These are phyloP conservation scores for Colaptes auratus DNA, from an alignment of 2,113 vertebrate species.

Conservation along the genomic window DNA sequence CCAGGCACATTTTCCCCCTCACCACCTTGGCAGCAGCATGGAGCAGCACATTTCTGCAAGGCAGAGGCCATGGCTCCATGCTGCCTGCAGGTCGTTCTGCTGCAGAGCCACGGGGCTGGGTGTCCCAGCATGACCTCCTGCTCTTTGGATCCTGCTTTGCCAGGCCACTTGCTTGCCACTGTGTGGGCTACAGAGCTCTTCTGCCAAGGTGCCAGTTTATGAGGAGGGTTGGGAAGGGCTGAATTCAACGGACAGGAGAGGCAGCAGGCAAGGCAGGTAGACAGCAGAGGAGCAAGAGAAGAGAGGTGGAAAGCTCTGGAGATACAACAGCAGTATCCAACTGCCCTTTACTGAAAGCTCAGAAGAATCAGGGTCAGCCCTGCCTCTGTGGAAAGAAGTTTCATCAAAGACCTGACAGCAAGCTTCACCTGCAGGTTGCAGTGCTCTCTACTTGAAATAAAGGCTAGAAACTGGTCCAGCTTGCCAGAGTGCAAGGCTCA, in stretches of 20 bases:
- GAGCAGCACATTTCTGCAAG: rapidly evolving
- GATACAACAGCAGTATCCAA: not conserved
- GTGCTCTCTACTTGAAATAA: not conserved
- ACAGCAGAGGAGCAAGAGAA: not conserved
- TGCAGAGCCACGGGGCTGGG: rapidly evolving
- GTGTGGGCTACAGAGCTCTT: not conserved
- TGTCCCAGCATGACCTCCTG: not conserved
- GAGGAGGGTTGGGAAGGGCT: not conserved
- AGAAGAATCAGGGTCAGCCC: not conserved
- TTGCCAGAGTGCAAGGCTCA: not conserved
- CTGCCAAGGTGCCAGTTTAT: rapidly evolving
- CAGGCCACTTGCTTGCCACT: rapidly evolving
- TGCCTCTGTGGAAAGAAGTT: not conserved
- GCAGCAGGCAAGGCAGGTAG: not conserved
- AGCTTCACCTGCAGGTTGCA: not conserved
- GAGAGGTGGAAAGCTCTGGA: not conserved
- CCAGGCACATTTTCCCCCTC: rapidly evolving
- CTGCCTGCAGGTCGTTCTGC: not conserved
- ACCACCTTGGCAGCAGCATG: rapidly evolving
- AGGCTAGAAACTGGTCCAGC: not conserved
- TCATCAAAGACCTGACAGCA: not conserved
- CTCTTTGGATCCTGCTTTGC: rapidly evolving
- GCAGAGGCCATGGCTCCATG: rapidly evolving
- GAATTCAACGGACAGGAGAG: not conserved
- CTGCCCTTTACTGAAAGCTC: not conserved